Evolutionary conservation across 2,888 invertebrate species (phyloP), one percentile per base, ranked within the genome.

Genomic region (Xanthostigma xanthostigma): DNA sequence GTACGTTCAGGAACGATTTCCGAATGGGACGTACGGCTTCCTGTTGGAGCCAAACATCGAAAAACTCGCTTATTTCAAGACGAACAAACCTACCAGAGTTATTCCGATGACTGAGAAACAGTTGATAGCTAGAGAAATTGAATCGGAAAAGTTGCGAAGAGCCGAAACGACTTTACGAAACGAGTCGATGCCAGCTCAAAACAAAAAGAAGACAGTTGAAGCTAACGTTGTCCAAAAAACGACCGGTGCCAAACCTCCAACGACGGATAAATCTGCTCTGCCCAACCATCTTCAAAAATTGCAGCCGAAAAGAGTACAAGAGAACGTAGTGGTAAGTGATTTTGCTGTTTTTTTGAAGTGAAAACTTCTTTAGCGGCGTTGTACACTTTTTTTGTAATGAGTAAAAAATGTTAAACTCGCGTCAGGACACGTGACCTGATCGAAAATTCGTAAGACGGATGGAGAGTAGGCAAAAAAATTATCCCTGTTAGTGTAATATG

Each of bases 71-170:
- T 57, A 63, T 49, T 77, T 75, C 56, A 51, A 48, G 53, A 51
- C 8, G 48, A 53, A 44, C 62, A 59, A 44, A 61, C 27, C 45
- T 39, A 50, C 53, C 13, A 54, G 52, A 40, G 36, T 49, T 46
- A 17, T 36, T 36, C 11, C 45, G 49, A 2, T 50, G 70, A 76
- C 81, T 8, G 76, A 81, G 14, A 79, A 85, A 51, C 92, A 93
- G 61, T 70, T 91, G 41, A 78, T 94, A 49, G 77, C 88, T 0
- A 73, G 85, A 44, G 90, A 92, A 69, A 81, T 91, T 50, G 87
- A 89, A 55, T 59, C 84, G 41, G 89, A 87, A 63, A 76, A 80
- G 58, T 81, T 92, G 62, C 68, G 84, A 46, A 68, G 81, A 44
- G 70, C 66, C 43, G 60, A 48, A 49, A 42, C 38, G 33, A 50